phyloP scores from a whole-genome alignment of 2,113 vertebrate genomes.

The Gymnogyps californianus region DNA sequence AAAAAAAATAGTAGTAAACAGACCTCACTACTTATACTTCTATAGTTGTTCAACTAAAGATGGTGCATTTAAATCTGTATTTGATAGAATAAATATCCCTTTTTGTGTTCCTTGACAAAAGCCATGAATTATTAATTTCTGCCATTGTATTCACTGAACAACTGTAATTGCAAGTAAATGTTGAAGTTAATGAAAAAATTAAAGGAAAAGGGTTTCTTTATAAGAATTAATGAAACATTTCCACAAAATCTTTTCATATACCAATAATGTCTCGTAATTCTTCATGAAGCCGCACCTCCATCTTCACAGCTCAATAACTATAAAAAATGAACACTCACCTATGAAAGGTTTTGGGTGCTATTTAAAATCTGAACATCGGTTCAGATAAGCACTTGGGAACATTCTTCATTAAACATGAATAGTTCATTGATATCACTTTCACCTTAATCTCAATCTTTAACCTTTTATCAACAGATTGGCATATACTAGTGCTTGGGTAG shows the following conservation, averaged over 20 bases:
- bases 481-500: no score
- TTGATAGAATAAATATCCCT: conserved; percentile 57
- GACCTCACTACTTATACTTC: conserved; percentile 6
- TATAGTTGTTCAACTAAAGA: conserved; percentile 17
- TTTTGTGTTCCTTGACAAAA: conserved; percentile 57
- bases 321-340: neutral
- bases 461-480: neutral
- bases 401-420: neutral
- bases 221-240: conserved; percentile 66
- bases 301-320: neutral
- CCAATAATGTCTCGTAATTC: neutral
- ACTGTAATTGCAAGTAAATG: conserved; percentile 64
- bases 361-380: neutral
- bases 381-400: neutral
- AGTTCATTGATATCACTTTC: neutral
- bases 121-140: conserved; percentile 73
- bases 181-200: conserved; percentile 65
- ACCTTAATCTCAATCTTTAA: neutral
- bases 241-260: conserved; percentile 39
- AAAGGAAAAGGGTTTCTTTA: conserved; percentile 43
- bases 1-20: neutral
- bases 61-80: conserved; percentile 39
- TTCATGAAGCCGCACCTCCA: neutral
- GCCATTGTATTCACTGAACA: conserved; percentile 64
- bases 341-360: neutral